These are phyloP conservation scores for Miniopterus natalensis DNA, from an alignment of 2,113 vertebrate genomes.

Conservation along the genomic window DNA sequence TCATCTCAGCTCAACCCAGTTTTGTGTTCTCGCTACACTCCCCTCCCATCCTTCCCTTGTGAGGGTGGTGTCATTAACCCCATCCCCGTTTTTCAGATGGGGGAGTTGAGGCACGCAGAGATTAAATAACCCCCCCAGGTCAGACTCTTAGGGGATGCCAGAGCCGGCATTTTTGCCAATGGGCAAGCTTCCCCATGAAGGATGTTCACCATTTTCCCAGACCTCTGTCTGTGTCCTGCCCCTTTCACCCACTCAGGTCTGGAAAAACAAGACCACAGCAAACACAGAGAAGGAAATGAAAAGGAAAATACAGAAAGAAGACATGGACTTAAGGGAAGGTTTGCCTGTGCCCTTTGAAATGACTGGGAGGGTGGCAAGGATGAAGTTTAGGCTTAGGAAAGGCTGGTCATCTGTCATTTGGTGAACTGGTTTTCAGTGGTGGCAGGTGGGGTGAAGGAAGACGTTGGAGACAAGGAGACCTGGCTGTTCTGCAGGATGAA, in stretches of 20 bases:
- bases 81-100: not conserved
- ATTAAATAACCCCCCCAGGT: not conserved
- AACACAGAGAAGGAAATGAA: not conserved
- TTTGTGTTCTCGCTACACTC: not conserved
- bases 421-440: not conserved
- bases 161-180: not conserved
- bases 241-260: not conserved
- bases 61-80: not conserved
- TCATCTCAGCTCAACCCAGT: not conserved
- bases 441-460: not conserved
- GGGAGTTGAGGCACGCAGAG: not conserved
- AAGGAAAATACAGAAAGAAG: not conserved
- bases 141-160: not conserved
- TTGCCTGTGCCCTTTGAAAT: not conserved
- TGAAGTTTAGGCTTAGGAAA: not conserved
- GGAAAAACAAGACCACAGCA: not conserved
- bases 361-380: not conserved
- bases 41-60: not conserved
- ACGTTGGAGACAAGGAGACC: not conserved
- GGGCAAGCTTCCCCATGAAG: not conserved
- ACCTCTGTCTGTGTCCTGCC: not conserved
- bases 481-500: not conserved
- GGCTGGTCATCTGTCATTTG: not conserved
- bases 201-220: not conserved
- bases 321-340: not conserved